Evolutionary conservation across 2,888 invertebrate species (phyloP).

Genomic region (Drosophila multiciliata): DNA sequence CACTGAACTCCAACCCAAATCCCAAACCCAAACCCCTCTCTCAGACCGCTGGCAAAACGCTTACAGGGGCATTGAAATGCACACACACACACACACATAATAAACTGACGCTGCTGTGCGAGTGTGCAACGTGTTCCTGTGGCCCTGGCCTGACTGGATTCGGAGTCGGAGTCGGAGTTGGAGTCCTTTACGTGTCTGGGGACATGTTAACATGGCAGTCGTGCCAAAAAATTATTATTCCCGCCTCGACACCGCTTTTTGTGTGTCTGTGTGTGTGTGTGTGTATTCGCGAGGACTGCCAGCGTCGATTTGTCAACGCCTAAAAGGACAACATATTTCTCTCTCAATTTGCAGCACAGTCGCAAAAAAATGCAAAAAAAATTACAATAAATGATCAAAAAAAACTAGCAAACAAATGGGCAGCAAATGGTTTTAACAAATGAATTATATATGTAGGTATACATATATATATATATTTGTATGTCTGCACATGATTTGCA

Average conservation of each 20-base stretch:
- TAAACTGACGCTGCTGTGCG: conserved; percentile 61
- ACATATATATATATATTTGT: conserved; percentile 27
- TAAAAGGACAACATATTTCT: conserved; percentile 82
- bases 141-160: conserved; percentile 21
- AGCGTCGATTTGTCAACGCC: conserved; percentile 81
- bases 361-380: conserved; percentile 15
- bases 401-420: conserved; percentile 55
- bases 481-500: conserved; percentile 48
- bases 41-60: conserved; percentile 45
- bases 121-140: conserved; percentile 57
- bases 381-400: conserved; percentile 37
- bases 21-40: conserved; percentile 8
- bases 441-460: conserved; percentile 66
- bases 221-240: conserved; percentile 84
- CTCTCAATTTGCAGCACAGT: conserved; percentile 54
- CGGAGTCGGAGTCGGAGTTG: conserved; percentile 28
- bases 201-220: conserved; percentile 84
- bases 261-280: conserved; percentile 53
- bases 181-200: conserved; percentile 74
- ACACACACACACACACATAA: conserved; percentile 62
- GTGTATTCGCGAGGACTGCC: conserved; percentile 32
- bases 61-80: conserved; percentile 72
- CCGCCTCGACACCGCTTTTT: conserved; percentile 73
- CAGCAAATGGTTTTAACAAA: conserved; percentile 78
- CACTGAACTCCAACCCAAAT: conserved; percentile 52